phyloP scores from a whole-genome alignment of 2,797 vertebrate species.

The Poeciliopsis infans region DNA sequence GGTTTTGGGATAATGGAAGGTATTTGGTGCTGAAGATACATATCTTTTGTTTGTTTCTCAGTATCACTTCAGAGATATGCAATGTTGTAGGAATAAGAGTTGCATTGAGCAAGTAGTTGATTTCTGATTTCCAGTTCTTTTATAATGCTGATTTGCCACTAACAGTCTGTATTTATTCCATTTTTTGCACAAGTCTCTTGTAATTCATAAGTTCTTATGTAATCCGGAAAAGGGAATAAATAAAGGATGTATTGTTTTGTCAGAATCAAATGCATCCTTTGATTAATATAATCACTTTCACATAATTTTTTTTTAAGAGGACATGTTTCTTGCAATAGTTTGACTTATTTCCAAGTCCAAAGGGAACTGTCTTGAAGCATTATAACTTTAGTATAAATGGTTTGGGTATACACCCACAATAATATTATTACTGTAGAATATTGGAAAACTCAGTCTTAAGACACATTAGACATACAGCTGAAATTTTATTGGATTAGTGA shows the following conservation, averaged over 20 bases:
- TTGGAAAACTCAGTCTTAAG: too few species aligned
- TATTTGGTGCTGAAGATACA: not conserved
- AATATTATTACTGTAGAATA: not conserved
- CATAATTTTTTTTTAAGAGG: too few species aligned
- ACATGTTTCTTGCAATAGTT: too few species aligned
- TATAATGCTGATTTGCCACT: not conserved
- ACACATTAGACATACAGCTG: too few species aligned
- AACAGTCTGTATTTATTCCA: not conserved
- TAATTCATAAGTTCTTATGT: too few species aligned
- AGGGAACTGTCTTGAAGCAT: not conserved
- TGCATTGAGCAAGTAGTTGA: not conserved
- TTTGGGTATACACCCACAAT: not conserved
- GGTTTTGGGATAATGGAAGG: not conserved
- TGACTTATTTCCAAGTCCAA: not conserved
- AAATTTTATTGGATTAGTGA: too few species aligned
- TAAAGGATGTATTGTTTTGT: too few species aligned
- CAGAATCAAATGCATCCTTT: too few species aligned
- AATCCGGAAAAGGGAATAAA: too few species aligned
- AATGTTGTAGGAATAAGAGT: not conserved
- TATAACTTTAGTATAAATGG: not conserved
- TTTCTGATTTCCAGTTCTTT: not conserved
- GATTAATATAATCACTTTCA: too few species aligned
- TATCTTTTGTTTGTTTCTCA: not conserved
- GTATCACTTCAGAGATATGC: conserved; percentile 3
- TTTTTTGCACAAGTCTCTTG: not conserved